Percentiles rank a stretch among this genome's conserved stretches.
phyloP scores from a whole-genome alignment of 1,140 invertebrate species.

The Zelostemma sp. region DNA sequence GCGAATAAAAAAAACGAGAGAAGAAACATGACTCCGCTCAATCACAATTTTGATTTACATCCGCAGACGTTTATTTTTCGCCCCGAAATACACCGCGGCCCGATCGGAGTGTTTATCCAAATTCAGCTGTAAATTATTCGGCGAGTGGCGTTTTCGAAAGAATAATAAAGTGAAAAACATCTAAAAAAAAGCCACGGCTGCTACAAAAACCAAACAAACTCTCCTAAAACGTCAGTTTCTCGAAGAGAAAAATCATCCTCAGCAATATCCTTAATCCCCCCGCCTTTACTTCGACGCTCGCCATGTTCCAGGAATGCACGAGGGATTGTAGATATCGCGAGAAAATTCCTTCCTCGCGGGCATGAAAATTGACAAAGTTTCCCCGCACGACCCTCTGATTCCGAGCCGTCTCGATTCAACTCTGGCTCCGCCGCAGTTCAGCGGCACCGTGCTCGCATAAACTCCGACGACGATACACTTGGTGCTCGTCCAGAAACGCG shows the following conservation, averaged over 20 bases:
- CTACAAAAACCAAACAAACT: slow-evolving; percentile 29
- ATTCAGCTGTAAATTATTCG: neutral
- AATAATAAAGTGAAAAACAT: slow-evolving; percentile 41
- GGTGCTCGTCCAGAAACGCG: slow-evolving; percentile 52
- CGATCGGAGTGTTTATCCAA: neutral
- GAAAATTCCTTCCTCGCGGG: slow-evolving; percentile 53
- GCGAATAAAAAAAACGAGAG: neutral
- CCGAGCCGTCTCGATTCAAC: slow-evolving; percentile 30
- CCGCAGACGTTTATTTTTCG: neutral
- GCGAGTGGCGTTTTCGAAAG: neutral
- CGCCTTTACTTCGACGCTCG: too few species aligned
- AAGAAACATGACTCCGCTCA: too few species aligned
- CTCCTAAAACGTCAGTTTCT: slow-evolving; percentile 44
- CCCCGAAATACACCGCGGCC: neutral
- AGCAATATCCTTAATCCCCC: slow-evolving; percentile 20
- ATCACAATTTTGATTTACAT: slow-evolving; percentile 20
- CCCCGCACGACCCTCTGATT: slow-evolving; percentile 12
- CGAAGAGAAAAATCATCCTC: slow-evolving; percentile 40
- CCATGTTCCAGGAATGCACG: slow-evolving; percentile 31
- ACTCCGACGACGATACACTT: slow-evolving; percentile 59
- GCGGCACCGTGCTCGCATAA: slow-evolving; percentile 52
- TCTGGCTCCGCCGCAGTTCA: slow-evolving; percentile 48
- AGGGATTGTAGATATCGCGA: slow-evolving; percentile 48
- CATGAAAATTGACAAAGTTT: slow-evolving; percentile 67
- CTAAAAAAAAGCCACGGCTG: too few species aligned